Evolutionary conservation across 2,113 vertebrate species (phyloP).

Genomic region (human): GRCh38 chr3:177139501-177140000

Average conservation of each 20-base stretch:
- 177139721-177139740: background rate
- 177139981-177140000: background rate
- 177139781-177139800: background rate
- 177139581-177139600: background rate
- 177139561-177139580: background rate
- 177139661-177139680: background rate
- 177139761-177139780: background rate
- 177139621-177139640: background rate
- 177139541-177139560: background rate
- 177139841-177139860: background rate
- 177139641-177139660: background rate
- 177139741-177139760: background rate
- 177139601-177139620: background rate
- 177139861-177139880: background rate
- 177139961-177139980: background rate
- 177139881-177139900: background rate
- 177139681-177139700: background rate
- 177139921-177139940: background rate
- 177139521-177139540: too few species aligned
- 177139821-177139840: background rate
- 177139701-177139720: background rate
- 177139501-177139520: too few species aligned
- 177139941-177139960: background rate
- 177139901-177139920: background rate
- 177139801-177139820: background rate